Percentiles rank a stretch among this genome's conserved stretches.
phyloP scores from a whole-genome alignment of 2,797 vertebrate genomes.

The Sebastolobus altivelis region DNA sequence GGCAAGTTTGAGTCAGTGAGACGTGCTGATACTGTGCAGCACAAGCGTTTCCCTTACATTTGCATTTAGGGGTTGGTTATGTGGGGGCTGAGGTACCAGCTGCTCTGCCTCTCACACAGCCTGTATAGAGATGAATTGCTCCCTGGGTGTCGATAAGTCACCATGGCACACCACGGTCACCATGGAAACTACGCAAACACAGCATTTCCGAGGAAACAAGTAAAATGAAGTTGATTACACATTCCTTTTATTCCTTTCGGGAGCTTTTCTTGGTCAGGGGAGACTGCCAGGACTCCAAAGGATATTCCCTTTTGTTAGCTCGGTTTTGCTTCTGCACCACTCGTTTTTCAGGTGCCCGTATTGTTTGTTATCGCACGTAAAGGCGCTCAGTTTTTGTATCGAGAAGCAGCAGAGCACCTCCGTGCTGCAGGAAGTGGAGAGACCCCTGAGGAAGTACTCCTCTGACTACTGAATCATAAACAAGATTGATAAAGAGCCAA shows the following conservation, averaged over 20 bases:
- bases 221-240: constrained; percentile 70
- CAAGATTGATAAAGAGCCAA: constrained; percentile 67
- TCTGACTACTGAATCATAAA: constrained; percentile 56
- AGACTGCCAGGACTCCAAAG: constrained; percentile 17
- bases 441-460: constrained; percentile 35
- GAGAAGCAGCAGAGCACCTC: not conserved
- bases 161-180: constrained; percentile 72
- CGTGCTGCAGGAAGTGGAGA: constrained; percentile 16
- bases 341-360: constrained; percentile 16
- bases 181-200: constrained; percentile 83
- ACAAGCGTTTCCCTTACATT: constrained; percentile 55
- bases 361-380: constrained; percentile 13
- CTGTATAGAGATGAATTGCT: constrained; percentile 77
- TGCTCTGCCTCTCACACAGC: constrained; percentile 80
- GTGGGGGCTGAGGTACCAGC: constrained; percentile 81
- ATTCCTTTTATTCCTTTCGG: constrained; percentile 27
- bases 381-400: not conserved
- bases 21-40: constrained; percentile 20
- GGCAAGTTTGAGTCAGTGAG: constrained; percentile 19
- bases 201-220: constrained; percentile 65
- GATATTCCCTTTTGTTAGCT: constrained; percentile 28
- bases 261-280: constrained; percentile 26
- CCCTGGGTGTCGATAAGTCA: constrained; percentile 82
- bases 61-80: constrained; percentile 72
- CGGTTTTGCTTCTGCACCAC: constrained; percentile 3